Base-by-base conservation (phyloP, 2,888 invertebrate genomes). In the Stictocephala bisonia region DNA sequence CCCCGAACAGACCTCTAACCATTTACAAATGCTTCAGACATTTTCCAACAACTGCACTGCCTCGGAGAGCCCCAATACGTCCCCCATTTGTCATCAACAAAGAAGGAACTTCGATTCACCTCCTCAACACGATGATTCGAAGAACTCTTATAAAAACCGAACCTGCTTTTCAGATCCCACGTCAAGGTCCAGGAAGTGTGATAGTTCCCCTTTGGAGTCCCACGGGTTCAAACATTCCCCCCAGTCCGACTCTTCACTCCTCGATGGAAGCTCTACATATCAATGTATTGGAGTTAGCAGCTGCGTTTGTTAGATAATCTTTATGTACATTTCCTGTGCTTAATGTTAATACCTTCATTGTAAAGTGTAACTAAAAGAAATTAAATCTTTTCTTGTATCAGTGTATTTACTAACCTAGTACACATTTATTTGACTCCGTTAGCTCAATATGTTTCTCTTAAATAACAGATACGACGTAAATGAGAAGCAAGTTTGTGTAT, bases 241-340 rank as follows among this genome's bases (percentile, higher is more conserved):
- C 18, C 18, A 29, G 31, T 58, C 70, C 1, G 58, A 71, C n/a
- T 1, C 70, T 22, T 41, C 70, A 2, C 56, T 40, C 3, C 35
- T 51, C 40, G 69, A 51, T 50, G 40, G 11, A 50, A 71, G 58
- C 64, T 51, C 71, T 11, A 24, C 72, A 31, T 78, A 78, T 66
- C 78, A 77, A 29, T 79, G 78, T 71, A 74, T 79, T 27, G 76
- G 77, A 9, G 76, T 79, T 22, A 77, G 77, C 50, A 77, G 78
- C 44, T 78, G 79, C 70, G 79, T 79, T 15, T 79, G 79, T 76
- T 79, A 75, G 72, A 66, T 22, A 2, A 24, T 15, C 40, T 13
- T 35, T 22, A 35, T 60, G 60, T 60, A 60, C 35, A 60, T 60
- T 60, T 31, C 35, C 40, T 40, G 29, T 40, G 11, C 18, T 60